Evolutionary conservation across 1,140 invertebrate species (phyloP).

Genomic region (Bilobella aurantiaca): DNA sequence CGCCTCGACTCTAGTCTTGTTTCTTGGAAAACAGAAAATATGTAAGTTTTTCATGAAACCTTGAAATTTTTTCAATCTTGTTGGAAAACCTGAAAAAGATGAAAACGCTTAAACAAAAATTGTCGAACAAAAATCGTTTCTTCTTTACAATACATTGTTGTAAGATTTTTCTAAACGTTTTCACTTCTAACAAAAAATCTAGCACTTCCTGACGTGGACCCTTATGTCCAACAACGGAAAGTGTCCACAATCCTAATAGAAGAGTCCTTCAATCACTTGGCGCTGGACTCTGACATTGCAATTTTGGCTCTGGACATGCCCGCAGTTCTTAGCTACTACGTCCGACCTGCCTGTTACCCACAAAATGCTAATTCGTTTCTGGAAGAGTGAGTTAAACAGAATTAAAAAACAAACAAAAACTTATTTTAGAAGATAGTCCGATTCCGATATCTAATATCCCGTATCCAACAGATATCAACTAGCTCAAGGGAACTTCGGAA

Average conservation of each 20-base stretch:
- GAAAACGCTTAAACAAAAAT: too few species aligned
- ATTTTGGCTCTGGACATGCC: constrained; percentile 26
- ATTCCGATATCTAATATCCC: neutral
- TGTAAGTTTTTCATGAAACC: constrained; percentile 6
- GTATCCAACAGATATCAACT: constrained; percentile 21
- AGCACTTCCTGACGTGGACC: constrained; percentile 28
- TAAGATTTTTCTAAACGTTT: constrained; percentile 1
- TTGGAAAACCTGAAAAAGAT: too few species aligned
- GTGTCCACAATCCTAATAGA: constrained; percentile 29
- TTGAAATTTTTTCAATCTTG: too few species aligned
- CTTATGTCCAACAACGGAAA: constrained; percentile 24
- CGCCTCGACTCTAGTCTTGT: constrained; percentile 20
- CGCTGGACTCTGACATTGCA: constrained; percentile 33
- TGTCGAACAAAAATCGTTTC: too few species aligned
- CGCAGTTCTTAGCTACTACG: constrained; percentile 28
- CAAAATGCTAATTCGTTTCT: constrained; percentile 31
- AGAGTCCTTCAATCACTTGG: constrained; percentile 29
- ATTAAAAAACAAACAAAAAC: neutral
- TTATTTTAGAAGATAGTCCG: too few species aligned
- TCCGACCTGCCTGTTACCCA: constrained; percentile 34
- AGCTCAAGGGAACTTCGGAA: constrained; percentile 25
- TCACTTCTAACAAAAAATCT: too few species aligned
- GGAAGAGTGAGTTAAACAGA: constrained; percentile 19
- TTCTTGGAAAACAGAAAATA: constrained; percentile 30
- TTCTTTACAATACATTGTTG: neutral